Base-by-base conservation (phyloP, 1,140 invertebrate species). In the Zaprionus camerounensis region DNA sequence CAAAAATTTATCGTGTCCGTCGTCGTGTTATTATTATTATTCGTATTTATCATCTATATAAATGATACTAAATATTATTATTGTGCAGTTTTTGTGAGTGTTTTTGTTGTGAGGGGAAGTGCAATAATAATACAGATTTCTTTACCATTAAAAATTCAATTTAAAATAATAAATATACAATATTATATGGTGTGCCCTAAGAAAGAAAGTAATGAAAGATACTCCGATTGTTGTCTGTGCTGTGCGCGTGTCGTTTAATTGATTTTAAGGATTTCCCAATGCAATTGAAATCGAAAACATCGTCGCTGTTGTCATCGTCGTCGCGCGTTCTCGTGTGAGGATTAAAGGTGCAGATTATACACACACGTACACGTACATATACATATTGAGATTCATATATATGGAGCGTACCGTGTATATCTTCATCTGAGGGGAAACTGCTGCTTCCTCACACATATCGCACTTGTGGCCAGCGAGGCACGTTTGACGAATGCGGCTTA, bases 311-410 rank as follows among this genome's bases (percentile, higher is more conserved):
- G 55, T 34, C 28, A 49, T 28, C 62, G 49, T 55, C 20, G 46
- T 34, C 31, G 41, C 61, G 22, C n/a, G 70, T 71, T 61, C 49
- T 76, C 74, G 76, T 76, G 62, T 77, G 81, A 82, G 84, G 84
- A 88, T 88, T 88, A 88, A 88, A 76, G 72, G 64, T 81, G 81
- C 85, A 79, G 83, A 82, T 86, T 87, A 88, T 81, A 82, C 22
- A 53, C 53, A 51, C 22, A 68, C 17, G 49, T 61, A 70, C 34
- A 34, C 49, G 41, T 70, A 49, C 11, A 56, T 34, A 46, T 55
- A 62, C 49, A 57, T 44, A 34, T 41, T 49, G n/a, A 55, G 51
- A 55, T 24, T 28, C 28, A 49, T 51, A 36, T 31, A 57, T 36
- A 26, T 13, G 5, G 34, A 55, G 59, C 62, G 49, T 59, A 71